Conservation (phyloP, 2,797 vertebrate species). For the Ptychobarbus kaznakovi region DNA sequence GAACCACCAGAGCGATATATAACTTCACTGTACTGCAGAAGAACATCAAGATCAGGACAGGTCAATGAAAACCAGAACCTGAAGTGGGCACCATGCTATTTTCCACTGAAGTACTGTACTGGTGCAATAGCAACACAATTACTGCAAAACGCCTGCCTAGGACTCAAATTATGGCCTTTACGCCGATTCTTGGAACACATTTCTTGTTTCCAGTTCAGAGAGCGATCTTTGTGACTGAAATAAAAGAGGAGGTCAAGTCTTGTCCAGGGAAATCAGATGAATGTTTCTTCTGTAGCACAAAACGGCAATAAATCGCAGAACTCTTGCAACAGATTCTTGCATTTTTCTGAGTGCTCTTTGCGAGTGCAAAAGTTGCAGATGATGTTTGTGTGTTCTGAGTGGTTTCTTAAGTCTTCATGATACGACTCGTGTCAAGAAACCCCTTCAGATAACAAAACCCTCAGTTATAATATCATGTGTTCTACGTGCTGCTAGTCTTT, state of each 20-base stretch:
- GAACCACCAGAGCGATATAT: not conserved
- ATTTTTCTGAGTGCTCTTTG: not conserved
- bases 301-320: not conserved
- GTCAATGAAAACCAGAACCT: constrained; percentile 10
- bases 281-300: constrained; percentile 8
- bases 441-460: not conserved
- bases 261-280: constrained; percentile 26
- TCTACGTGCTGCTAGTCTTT: not conserved
- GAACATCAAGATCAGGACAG: not conserved
- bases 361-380: too few relatives aligned
- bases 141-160: not conserved
- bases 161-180: constrained; percentile 12
- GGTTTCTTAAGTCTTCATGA: not conserved
- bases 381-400: not conserved
- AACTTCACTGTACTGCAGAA: not conserved
- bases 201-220: constrained; percentile 32
- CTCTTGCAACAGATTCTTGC: not conserved
- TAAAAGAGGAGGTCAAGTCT: constrained; percentile 22
- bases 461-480: not conserved
- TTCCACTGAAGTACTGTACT: constrained; percentile 10
- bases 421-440: not conserved
- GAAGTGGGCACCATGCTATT: not conserved
- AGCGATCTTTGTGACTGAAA: constrained; percentile 19
- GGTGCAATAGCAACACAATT: not conserved
- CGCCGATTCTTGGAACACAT: constrained; percentile 1